Conservation (phyloP, 2,888 invertebrate genomes). For the Parapristionchus giblindavisi region DNA sequence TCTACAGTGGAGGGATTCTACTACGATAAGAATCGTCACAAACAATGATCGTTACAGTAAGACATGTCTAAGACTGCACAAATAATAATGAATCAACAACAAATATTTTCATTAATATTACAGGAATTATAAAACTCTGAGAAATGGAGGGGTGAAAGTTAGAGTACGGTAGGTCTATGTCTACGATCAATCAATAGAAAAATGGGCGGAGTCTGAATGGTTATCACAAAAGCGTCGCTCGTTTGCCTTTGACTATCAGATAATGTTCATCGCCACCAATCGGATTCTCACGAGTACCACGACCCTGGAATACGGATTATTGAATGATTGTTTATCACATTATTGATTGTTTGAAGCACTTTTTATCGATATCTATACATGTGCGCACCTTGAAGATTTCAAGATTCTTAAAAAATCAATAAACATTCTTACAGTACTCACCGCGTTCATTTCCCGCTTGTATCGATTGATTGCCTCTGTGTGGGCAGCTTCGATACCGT, state of each 20-base stretch:
- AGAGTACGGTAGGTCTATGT: no score
- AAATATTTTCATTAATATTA: background rate
- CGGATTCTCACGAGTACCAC: conserved; percentile 32
- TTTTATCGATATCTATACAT: no score
- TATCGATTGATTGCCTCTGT: conserved; percentile 37
- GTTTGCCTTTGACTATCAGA: conserved; percentile 34
- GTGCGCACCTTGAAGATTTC: no score
- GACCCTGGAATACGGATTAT: background rate
- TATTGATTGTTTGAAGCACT: no score
- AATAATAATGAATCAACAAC: background rate
- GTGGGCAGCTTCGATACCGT: conserved; percentile 47
- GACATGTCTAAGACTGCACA: no score
- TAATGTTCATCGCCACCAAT: conserved; percentile 36
- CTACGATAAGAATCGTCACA: no score
- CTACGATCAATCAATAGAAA: background rate
- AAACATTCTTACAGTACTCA: conserved; percentile 4
- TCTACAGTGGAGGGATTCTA: no score
- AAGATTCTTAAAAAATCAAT: no score
- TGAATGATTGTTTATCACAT: no score
- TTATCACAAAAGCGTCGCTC: background rate
- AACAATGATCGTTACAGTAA: no score
- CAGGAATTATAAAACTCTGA: no score
- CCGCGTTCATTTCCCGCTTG: conserved; percentile 14
- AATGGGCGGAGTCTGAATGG: background rate
- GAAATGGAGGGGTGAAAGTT: no score